Conservation (phyloP, 2,888 invertebrate genomes). For the Lysandra bellargus region DNA sequence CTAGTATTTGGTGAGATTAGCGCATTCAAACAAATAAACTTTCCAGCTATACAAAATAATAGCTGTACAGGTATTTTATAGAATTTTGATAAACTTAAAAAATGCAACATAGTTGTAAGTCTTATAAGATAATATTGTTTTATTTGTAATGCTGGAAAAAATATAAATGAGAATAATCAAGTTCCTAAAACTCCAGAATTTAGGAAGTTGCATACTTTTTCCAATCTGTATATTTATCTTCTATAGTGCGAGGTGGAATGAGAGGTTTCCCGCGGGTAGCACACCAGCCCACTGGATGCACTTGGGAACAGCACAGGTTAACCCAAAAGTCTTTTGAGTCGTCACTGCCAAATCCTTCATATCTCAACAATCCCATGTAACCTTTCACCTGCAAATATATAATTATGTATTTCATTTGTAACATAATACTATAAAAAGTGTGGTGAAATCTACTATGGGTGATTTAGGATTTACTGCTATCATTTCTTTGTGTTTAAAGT, state of each 20-base stretch:
- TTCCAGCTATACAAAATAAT: no score
- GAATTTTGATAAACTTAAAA: no score
- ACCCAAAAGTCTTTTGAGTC: conserved; percentile 97
- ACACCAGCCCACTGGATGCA: conserved; percentile 99
- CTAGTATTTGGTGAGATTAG: no score
- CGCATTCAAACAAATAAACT: no score
- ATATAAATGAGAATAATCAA: neutral
- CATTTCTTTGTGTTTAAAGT: no score
- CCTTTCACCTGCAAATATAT: conserved; percentile 84
- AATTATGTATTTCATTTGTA: neutral
- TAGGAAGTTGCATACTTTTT: conserved; percentile 82
- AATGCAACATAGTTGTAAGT: no score
- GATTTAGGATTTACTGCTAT: no score
- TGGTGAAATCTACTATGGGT: no score
- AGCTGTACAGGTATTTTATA: no score
- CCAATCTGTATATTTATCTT: conserved; percentile 97
- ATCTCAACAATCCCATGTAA: conserved; percentile 89
- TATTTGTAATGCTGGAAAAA: no score
- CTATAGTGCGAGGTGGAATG: conserved; percentile 95
- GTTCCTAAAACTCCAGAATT: neutral
- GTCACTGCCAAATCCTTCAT: conserved; percentile 96
- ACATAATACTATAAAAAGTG: neutral
- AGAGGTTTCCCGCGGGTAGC: conserved; percentile 96
- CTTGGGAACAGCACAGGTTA: conserved; percentile 94
- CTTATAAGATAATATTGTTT: no score